Evolutionary conservation across 2,113 vertebrate species (phyloP), one percentile per base, ranked within the genome.

Genomic region (Pseudorectes ferrugineus): DNA sequence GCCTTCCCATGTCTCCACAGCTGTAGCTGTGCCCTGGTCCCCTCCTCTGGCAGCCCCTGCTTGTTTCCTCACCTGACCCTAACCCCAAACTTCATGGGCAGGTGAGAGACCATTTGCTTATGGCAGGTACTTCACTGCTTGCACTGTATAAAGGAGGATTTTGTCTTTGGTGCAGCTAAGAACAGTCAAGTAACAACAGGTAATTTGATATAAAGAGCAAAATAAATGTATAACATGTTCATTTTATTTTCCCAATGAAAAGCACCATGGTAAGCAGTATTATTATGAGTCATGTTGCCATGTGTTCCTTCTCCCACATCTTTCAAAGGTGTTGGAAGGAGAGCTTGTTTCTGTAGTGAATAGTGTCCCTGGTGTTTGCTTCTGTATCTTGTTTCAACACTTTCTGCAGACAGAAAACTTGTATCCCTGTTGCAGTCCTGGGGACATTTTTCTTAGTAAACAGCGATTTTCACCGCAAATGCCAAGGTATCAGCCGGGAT

Each of bases 291-390:
- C 23, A 1, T 12, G 31, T 36, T 72, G 40, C 81, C 91, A 71
- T 66, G n/a, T 73, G 54, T 68, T 94, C 84, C 35, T 83, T 95
- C 72, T 95, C 68, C 86, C 88, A 92, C 29, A 5, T 87, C 74
- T 93, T 79, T 72, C 72, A 74, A 88, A 95, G 78, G 78, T 95
- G 85, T 85, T 93, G 91, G 92, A 91, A 91, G 71, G 35, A 71
- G 83, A 96, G 61, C 40, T 86, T 85, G 87, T 95, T 92, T 95
- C 68, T 76, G 84, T 24, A 86, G 88, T 29, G 66, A 91, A 55
- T 31, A 51, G 85, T 82, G 75, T 95, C 83, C 72, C 90, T 68
- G 71, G 59, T 78, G 83, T 94, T 96, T 86, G 19, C 88, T 86
- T 84, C 92, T 90, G 65, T 52, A 45, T 92, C 82, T 85, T 80